Conservation (phyloP, 2,113 vertebrate genomes). For the Microtus richardsoni region DNA sequence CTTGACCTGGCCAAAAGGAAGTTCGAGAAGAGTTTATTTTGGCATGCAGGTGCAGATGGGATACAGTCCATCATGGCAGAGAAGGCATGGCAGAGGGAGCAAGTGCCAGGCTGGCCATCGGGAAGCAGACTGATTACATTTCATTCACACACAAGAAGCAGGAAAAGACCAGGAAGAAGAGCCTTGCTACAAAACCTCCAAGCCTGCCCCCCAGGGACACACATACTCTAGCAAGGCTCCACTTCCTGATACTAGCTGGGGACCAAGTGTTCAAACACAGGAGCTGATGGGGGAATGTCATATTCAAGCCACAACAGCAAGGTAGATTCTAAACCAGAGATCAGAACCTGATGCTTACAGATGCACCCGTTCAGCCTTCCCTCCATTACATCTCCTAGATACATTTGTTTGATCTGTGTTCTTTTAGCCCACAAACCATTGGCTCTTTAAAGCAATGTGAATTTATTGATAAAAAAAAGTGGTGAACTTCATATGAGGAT, state of each 20-base stretch:
- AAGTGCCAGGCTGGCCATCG: not conserved
- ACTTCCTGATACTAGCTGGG: not conserved
- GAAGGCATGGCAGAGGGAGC: not conserved
- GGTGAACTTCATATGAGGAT: not conserved
- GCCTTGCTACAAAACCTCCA: not conserved
- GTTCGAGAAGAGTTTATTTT: not conserved
- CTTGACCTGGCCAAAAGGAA: not conserved
- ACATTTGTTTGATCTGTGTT: not conserved
- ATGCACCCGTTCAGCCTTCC: too few species aligned
- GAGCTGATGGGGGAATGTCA: not conserved
- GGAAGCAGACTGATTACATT: not conserved
- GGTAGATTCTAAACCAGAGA: not conserved
- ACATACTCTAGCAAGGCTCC: not conserved
- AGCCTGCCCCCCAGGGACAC: not conserved
- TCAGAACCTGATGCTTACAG: not conserved
- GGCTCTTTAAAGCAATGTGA: not conserved
- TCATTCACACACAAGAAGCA: too few species aligned
- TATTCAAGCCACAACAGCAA: not conserved
- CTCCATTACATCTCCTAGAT: not conserved
- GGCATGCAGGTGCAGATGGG: not conserved
- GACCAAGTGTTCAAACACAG: not conserved
- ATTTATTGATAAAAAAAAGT: conserved; percentile 23
- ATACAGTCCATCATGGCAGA: not conserved
- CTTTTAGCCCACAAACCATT: not conserved
- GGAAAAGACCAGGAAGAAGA: not conserved